These are phyloP conservation scores for Alloscopus bannaensis DNA, from an alignment of 2,888 invertebrate genomes.

Conservation along the genomic window DNA sequence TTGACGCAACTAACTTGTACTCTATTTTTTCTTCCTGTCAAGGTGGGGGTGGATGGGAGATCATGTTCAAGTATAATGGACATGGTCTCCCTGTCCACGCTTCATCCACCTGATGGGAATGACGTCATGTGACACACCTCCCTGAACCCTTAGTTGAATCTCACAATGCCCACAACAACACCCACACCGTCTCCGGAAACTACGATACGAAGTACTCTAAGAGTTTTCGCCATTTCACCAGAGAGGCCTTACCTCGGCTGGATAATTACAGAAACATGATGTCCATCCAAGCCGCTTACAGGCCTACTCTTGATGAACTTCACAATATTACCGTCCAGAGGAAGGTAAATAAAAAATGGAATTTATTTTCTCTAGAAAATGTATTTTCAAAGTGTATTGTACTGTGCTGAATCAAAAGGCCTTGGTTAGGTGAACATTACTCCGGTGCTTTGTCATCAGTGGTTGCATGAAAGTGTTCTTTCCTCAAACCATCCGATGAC, in stretches of 20 bases:
- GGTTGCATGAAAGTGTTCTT: too few species aligned
- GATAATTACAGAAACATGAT: conserved; percentile 93
- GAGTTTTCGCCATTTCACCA: conserved; percentile 89
- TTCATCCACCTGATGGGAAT: conserved; percentile 59
- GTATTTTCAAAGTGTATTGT: too few species aligned
- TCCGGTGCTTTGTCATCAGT: too few species aligned
- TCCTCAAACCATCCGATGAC: too few species aligned
- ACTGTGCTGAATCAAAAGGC: too few species aligned
- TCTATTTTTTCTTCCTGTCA: conserved; percentile 33
- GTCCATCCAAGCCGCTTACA: conserved; percentile 90
- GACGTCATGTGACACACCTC: conserved; percentile 6
- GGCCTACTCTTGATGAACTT: conserved; percentile 91
- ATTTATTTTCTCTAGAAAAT: too few species aligned
- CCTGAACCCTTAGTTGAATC: conserved; percentile 33
- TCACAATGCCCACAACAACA: conserved; percentile 54
- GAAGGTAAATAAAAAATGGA: conserved; percentile 80
- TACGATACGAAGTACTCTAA: conserved; percentile 79
- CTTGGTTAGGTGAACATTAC: too few species aligned
- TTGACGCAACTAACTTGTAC: not conserved
- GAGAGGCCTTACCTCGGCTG: conserved; percentile 89
- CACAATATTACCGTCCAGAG: conserved; percentile 88
- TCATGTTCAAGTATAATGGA: conserved; percentile 35
- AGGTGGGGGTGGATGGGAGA: conserved; percentile 29
- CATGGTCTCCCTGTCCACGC: conserved; percentile 67
- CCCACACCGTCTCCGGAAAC: conserved; percentile 64